phyloP scores from a whole-genome alignment of 2,113 vertebrate genomes.

The Lasiurus cinereus region DNA sequence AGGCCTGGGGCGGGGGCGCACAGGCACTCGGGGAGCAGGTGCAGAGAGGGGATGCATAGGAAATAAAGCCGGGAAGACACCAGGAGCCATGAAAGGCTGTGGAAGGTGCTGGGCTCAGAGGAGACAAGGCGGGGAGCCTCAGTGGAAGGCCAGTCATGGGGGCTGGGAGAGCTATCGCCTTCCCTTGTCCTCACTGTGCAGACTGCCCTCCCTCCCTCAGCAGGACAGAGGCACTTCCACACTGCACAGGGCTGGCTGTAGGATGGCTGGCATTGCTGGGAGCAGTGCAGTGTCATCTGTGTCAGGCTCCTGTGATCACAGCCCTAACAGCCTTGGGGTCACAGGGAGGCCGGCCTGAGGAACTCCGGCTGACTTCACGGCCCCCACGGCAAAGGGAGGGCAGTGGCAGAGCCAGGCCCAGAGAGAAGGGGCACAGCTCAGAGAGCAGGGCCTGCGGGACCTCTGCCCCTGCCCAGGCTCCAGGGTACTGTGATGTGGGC shows the following conservation, averaged over 20 bases:
- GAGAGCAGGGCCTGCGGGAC: not conserved
- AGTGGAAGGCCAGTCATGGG: accelerated
- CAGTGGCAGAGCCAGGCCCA: not conserved
- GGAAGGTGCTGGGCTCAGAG: accelerated
- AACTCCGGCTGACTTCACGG: too few species aligned
- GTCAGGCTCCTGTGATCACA: accelerated
- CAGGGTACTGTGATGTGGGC: not conserved
- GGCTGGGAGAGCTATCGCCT: not conserved
- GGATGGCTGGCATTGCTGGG: accelerated
- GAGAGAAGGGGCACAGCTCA: conserved; percentile 7
- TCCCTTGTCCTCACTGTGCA: not conserved
- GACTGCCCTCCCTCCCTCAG: not conserved
- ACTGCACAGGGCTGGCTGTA: not conserved
- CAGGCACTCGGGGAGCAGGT: accelerated
- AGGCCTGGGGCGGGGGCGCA: accelerated
- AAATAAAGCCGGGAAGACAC: too few species aligned
- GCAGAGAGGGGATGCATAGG: accelerated
- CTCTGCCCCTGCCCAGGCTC: not conserved
- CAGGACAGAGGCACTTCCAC: too few species aligned
- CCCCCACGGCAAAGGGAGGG: too few species aligned
- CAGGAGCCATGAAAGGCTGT: accelerated
- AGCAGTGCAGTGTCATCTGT: too few species aligned
- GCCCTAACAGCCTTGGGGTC: accelerated
- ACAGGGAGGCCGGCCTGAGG: too few species aligned
- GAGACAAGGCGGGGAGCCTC: not conserved